Percentiles rank a stretch among this genome's conserved stretches.
These are phyloP conservation scores for Callorhinus ursinus DNA, from an alignment of 2,113 vertebrate species.

Conservation along the genomic window DNA sequence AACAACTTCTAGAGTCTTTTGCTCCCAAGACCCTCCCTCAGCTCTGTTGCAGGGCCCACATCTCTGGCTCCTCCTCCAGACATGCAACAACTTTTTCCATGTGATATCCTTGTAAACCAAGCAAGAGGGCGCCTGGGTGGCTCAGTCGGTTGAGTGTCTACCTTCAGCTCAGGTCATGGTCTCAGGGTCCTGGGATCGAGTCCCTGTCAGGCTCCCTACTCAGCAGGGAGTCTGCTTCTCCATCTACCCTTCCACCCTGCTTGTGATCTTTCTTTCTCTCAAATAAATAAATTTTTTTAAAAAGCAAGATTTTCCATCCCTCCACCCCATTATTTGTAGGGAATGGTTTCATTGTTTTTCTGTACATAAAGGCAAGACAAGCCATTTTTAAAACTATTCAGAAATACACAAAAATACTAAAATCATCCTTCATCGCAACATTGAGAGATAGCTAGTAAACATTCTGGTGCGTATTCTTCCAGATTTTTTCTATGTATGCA, in stretches of 20 bases:
- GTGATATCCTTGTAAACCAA: not conserved
- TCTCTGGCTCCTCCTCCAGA: not conserved
- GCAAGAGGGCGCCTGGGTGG: not conserved
- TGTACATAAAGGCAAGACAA: not conserved
- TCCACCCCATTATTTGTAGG: not conserved
- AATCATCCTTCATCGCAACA: not conserved
- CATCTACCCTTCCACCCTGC: no score
- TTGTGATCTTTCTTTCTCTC: no score
- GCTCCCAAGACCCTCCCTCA: not conserved
- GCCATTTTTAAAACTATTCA: not conserved
- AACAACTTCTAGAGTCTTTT: not conserved
- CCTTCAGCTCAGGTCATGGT: no score
- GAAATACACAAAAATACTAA: not conserved
- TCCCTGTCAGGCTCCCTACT: no score
- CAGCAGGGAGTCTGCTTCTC: no score
- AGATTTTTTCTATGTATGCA: not conserved
- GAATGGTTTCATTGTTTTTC: not conserved
- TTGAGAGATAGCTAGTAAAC: not conserved
- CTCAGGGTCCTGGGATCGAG: no score
- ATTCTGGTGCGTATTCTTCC: not conserved
- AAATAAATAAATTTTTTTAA: no score
- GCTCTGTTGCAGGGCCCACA: not conserved
- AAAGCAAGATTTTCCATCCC: not conserved
- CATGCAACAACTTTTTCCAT: not conserved
- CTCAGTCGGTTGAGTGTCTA: no score